These are phyloP conservation scores for Balanococcus diminutus DNA, from an alignment of 2,888 invertebrate genomes.

Conservation along the genomic window DNA sequence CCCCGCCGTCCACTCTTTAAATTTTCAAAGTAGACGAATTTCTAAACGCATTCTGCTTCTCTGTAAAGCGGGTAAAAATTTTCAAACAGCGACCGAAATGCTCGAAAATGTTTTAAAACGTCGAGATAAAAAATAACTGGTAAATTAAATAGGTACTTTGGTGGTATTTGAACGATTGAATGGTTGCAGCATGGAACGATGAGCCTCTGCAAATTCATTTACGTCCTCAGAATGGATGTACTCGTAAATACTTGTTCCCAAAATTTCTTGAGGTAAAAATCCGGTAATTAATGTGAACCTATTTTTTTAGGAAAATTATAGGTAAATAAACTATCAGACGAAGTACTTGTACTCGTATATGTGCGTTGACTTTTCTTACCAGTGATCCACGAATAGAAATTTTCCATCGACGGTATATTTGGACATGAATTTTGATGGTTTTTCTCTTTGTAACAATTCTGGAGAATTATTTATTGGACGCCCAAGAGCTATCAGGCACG, in stretches of 20 bases:
- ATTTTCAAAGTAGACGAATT: no score
- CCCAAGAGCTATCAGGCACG: slow-evolving; percentile 88
- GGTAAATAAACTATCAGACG: not conserved
- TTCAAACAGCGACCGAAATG: no score
- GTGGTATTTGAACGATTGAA: not conserved
- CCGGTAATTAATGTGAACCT: slow-evolving; percentile 88
- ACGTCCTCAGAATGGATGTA: slow-evolving; percentile 86
- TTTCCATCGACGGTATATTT: slow-evolving; percentile 89
- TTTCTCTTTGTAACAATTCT: slow-evolving; percentile 64
- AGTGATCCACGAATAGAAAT: slow-evolving; percentile 90
- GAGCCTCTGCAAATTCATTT: slow-evolving; percentile 77
- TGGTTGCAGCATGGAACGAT: slow-evolving; percentile 76
- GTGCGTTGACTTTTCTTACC: slow-evolving; percentile 64
- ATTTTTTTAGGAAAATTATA: not conserved
- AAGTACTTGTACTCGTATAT: not conserved
- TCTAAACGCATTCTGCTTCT: no score
- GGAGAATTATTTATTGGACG: slow-evolving; percentile 66
- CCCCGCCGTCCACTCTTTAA: no score
- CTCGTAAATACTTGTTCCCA: slow-evolving; percentile 92
- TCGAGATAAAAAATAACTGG: no score
- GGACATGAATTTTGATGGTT: slow-evolving; percentile 78
- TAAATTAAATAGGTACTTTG: slow-evolving; percentile 23
- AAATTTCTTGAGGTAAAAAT: slow-evolving; percentile 88
- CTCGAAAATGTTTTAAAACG: no score
- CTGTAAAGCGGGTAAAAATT: no score